Conservation (phyloP, 2,888 invertebrate species). For the Agriopis leucophaearia region DNA sequence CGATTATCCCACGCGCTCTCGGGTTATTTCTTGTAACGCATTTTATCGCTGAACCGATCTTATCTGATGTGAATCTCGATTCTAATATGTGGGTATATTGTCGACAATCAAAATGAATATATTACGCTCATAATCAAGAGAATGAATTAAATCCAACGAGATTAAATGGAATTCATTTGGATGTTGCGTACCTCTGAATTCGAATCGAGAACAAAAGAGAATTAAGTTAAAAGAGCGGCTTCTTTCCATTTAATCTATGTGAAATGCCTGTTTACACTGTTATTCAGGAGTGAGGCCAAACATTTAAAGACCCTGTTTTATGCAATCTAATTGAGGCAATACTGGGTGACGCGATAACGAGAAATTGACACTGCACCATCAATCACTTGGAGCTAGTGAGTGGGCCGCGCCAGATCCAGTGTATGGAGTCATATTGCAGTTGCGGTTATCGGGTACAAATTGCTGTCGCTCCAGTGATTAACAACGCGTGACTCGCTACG, state of each 20-base stretch:
- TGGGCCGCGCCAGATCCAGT: slow-evolving; percentile 63
- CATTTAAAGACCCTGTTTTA: slow-evolving; percentile 50
- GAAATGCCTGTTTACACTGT: slow-evolving; percentile 33
- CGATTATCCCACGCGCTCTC: slow-evolving; percentile 71
- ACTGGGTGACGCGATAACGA: slow-evolving; percentile 71
- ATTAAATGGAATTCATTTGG: slow-evolving; percentile 41
- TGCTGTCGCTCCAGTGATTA: slow-evolving; percentile 75
- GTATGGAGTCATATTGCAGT: slow-evolving; percentile 74
- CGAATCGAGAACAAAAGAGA: slow-evolving; percentile 40
- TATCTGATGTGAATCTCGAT: slow-evolving; percentile 64
- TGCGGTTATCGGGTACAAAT: slow-evolving; percentile 81
- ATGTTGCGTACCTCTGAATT: slow-evolving; percentile 28
- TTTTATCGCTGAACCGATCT: slow-evolving; percentile 63
- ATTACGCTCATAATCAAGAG: slow-evolving; percentile 35
- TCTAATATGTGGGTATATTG: slow-evolving; percentile 50
- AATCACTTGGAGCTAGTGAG: slow-evolving; percentile 76
- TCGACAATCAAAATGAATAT: slow-evolving; percentile 37
- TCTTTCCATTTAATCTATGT: slow-evolving; percentile 34
- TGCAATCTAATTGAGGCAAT: slow-evolving; percentile 62
- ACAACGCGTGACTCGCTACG: slow-evolving; percentile 59
- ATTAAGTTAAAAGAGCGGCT: slow-evolving; percentile 38
- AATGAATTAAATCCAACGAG: slow-evolving; percentile 39
- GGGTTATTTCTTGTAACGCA: slow-evolving; percentile 64
- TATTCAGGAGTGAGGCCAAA: neutral
- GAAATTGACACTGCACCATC: slow-evolving; percentile 77